Percentiles rank a stretch among this genome's conserved stretches.
Evolutionary conservation across 2,888 invertebrate genomes (phyloP).

Genomic region (Ectemnius cavifrons): DNA sequence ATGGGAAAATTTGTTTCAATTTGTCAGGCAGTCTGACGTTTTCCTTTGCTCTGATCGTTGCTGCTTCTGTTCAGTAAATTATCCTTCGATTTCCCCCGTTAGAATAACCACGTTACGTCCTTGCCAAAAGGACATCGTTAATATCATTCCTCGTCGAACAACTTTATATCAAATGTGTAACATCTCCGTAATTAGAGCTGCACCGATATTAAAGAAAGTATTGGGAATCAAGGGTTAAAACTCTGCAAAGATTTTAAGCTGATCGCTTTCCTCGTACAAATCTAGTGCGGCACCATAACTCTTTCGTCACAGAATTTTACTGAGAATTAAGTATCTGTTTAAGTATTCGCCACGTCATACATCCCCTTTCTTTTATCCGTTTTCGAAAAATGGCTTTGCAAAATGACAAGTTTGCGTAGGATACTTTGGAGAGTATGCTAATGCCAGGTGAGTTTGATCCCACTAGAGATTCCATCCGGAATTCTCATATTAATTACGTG

Average conservation of each 20-base stretch:
- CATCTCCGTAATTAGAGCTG: neutral
- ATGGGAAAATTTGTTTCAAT: constrained; percentile 43
- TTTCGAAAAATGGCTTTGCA: neutral
- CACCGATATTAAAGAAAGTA: constrained; percentile 1
- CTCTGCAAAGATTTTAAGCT: neutral
- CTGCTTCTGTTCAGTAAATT: constrained; percentile 37
- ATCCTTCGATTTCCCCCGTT: constrained; percentile 32
- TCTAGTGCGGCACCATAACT: neutral
- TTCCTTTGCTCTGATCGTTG: constrained; percentile 40
- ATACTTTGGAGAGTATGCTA: constrained; percentile 3
- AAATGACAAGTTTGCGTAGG: neutral
- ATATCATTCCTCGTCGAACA: constrained; percentile 2
- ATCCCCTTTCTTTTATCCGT: neutral
- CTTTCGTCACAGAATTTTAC: neutral
- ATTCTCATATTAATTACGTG: neutral
- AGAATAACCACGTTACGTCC: constrained; percentile 33
- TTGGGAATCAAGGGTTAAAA: neutral
- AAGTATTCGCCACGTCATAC: neutral
- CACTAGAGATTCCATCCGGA: neutral
- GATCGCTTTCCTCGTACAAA: neutral
- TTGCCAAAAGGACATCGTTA: constrained; percentile 19
- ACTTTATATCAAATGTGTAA: constrained; percentile 5
- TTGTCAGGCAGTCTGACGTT: constrained; percentile 43
- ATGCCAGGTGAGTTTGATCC: constrained; percentile 36
- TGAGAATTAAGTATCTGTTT: neutral